Base-by-base conservation (phyloP, 1,140 invertebrate genomes). In the Lepidurus couesii region DNA sequence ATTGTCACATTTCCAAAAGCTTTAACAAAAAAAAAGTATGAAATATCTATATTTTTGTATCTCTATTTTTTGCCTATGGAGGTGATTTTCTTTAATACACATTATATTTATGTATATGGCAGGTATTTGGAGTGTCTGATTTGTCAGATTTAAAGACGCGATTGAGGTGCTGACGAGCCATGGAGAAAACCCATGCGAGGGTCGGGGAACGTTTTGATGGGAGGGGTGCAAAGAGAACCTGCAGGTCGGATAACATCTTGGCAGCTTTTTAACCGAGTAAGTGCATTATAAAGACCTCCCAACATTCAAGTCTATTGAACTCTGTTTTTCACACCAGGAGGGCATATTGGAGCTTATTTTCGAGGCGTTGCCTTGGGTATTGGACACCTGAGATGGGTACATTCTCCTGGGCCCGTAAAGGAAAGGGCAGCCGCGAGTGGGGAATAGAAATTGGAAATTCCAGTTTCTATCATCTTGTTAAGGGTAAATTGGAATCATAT, bases 201-300 rank as follows among this genome's bases (percentile, higher is more conserved):
- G 0, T 21, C 16, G 13, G n/a, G 53, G 34, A 34, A 65, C 10
- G 16, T 65, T 16, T n/a, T 5, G 53, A 16, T 11, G 21, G 53
- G 13, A 7, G 21, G 53, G 53, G 21, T 0, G 53, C 53, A 21
- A 65, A 65, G 53, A 34, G 53, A 65, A 65, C 13, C 53, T 65
- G 53, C 53, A 65, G 53, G 53, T 65, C 53, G 21, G 53, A 65
- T 65, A 65, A 21, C 53, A 65, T 65, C 53, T 65, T 65, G 53
- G 53, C 53, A 65, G 53, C 53, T 16, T 65, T 34, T 65, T 65
- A 65, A 65, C 9, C 21, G 53, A 65, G 53, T 65, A 65, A 65
- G 53, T 65, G 53, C 53, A n/a, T 65, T 65, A 65, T 65, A 65
- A 65, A 65, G 53, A 65, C 53, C 53, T 65, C 53, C 53, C 53